phyloP scores from a whole-genome alignment of 1,140 invertebrate genomes.

The Drosophila albomicans region DNA sequence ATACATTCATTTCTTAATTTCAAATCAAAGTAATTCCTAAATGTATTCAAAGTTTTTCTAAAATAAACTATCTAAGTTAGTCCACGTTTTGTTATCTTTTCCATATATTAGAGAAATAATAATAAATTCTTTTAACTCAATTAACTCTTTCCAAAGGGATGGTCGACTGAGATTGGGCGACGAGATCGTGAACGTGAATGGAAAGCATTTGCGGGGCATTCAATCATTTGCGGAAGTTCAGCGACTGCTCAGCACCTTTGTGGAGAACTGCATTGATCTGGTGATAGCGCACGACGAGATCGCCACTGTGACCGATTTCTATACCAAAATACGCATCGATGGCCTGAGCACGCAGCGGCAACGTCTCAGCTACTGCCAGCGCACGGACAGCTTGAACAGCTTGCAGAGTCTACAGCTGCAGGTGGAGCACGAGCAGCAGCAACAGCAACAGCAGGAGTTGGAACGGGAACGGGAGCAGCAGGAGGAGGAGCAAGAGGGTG shows the following conservation, averaged over 20 bases:
- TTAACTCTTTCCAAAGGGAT: constrained; percentile 87
- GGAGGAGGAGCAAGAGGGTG: constrained; percentile 20
- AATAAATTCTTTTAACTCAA: neutral
- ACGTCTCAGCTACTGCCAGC: constrained; percentile 73
- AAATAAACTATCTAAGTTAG: no score
- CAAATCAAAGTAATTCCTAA: no score
- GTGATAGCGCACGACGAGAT: constrained; percentile 87
- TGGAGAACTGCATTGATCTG: constrained; percentile 86
- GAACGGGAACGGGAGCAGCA: constrained; percentile 16
- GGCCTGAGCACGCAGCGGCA: constrained; percentile 66
- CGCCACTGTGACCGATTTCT: constrained; percentile 79
- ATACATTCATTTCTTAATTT: no score
- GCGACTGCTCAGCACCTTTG: constrained; percentile 84
- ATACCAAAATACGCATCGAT: constrained; percentile 83
- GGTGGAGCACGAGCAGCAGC: constrained; percentile 42
- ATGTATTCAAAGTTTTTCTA: no score
- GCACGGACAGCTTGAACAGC: constrained; percentile 76
- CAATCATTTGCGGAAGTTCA: constrained; percentile 88
- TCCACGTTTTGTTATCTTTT: no score
- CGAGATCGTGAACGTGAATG: constrained; percentile 95
- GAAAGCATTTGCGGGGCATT: constrained; percentile 91
- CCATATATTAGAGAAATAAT: neutral
- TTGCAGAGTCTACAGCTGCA: constrained; percentile 72
- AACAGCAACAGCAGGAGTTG: constrained; percentile 18
- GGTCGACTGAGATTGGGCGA: constrained; percentile 92